phyloP scores from a whole-genome alignment of 2,797 vertebrate genomes.

The Salmo trutta region DNA sequence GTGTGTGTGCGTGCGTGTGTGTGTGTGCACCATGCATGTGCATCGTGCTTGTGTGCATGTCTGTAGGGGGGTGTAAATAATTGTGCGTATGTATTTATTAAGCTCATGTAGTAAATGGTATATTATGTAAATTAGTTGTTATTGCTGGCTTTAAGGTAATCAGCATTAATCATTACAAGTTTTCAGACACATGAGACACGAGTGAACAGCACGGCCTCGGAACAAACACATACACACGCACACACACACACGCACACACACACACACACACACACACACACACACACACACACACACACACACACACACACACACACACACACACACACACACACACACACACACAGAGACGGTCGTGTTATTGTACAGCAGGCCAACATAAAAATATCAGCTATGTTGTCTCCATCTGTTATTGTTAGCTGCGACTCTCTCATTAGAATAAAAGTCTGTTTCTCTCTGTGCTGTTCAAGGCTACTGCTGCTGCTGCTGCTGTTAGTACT shows the following conservation, averaged over 20 bases:
- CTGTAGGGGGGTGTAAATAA: not conserved
- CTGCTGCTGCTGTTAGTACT: not conserved
- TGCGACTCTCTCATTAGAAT: not conserved
- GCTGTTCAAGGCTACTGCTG: not conserved
- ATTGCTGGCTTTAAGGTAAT: constrained; percentile 10
- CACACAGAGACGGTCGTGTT: not conserved
- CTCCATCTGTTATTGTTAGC: not conserved
- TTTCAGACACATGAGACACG: not conserved
- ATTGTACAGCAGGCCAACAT: not conserved
- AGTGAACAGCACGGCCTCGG: not conserved
- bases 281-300: not conserved
- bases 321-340: not conserved
- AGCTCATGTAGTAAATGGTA: not conserved
- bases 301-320: not conserved
- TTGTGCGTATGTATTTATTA: not conserved
- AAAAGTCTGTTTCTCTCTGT: not conserved
- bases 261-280: not conserved
- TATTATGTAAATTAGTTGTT: not conserved
- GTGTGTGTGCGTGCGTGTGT: no score
- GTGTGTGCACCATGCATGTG: no score
- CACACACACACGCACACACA: not conserved
- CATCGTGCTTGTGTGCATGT: no score
- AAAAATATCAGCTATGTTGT: not conserved
- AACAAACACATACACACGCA: not conserved
- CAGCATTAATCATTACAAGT: constrained; percentile 3